A percentile compares a stretch with the other conserved stretches of the same genome.
These are phyloP conservation scores for Drosophila pandora DNA, from an alignment of 1,140 invertebrate species.

Conservation along the genomic window DNA sequence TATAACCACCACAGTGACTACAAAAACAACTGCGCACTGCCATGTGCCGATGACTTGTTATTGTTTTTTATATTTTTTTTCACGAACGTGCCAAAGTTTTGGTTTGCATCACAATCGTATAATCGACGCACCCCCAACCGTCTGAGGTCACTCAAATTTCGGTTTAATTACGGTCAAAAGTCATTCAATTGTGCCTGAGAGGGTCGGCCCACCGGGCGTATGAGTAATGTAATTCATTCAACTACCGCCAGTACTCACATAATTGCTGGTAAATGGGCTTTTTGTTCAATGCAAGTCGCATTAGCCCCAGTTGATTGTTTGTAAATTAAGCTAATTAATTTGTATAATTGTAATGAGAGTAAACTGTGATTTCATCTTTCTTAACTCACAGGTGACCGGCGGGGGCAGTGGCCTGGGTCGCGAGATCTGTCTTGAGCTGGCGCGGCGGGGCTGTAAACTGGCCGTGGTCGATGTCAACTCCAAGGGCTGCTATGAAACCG, in stretches of 20 bases:
- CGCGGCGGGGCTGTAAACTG: slow-evolving; percentile 75
- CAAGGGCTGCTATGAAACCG: slow-evolving; percentile 78
- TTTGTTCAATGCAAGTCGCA: slow-evolving; percentile 50
- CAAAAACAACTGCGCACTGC: slow-evolving; percentile 45
- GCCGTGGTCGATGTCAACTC: slow-evolving; percentile 82
- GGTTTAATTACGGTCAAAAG: slow-evolving; percentile 77
- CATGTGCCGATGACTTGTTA: slow-evolving; percentile 11
- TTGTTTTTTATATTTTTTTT: slow-evolving; percentile 3
- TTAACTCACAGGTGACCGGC: slow-evolving; percentile 68
- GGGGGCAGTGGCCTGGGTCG: slow-evolving; percentile 81
- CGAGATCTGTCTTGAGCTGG: slow-evolving; percentile 76
- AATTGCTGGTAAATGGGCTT: slow-evolving; percentile 51
- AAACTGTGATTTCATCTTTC: slow-evolving; percentile 25
- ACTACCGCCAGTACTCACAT: slow-evolving; percentile 10
- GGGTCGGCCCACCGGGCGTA: slow-evolving; percentile 38
- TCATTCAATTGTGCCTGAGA: slow-evolving; percentile 63
- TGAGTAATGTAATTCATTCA: slow-evolving; percentile 48
- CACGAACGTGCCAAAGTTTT: slow-evolving; percentile 34
- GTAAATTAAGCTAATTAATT: slow-evolving; percentile 77
- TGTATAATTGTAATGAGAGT: slow-evolving; percentile 42
- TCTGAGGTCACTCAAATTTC: slow-evolving; percentile 48
- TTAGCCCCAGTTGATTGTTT: slow-evolving; percentile 64
- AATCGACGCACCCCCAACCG: slow-evolving; percentile 3
- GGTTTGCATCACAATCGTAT: slow-evolving; percentile 2
- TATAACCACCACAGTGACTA: slow-evolving; percentile 17